These are phyloP conservation scores for Chelonus formosanus DNA, from an alignment of 2,888 invertebrate species.

Conservation along the genomic window DNA sequence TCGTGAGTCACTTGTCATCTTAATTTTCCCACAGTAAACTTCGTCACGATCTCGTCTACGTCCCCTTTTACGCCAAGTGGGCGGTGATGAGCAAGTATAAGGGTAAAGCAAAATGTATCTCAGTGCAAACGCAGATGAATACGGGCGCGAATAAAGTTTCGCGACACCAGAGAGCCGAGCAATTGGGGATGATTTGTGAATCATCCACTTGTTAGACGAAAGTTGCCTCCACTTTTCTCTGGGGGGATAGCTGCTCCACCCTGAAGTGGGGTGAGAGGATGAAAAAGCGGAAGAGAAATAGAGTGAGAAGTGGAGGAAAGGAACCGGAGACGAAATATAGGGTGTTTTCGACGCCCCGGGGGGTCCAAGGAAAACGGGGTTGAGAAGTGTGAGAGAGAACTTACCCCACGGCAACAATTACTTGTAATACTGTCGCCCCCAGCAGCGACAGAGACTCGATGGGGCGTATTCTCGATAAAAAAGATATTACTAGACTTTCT, in stretches of 20 bases:
- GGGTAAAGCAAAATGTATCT: conserved; percentile 25
- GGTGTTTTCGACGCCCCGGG: conserved; percentile 29
- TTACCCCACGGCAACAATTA: conserved; percentile 61
- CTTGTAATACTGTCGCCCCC: conserved; percentile 61
- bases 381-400: conserved; percentile 33
- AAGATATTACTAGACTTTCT: conserved; percentile 50
- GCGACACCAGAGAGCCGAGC: conserved; percentile 28
- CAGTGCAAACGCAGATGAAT: conserved; percentile 20
- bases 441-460: conserved; percentile 57
- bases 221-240: conserved; percentile 47
- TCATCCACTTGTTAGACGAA: conserved; percentile 62
- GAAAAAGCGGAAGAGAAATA: conserved; percentile 39
- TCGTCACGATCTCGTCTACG: conserved; percentile 29
- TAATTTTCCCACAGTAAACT: conserved; percentile 25
- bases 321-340: conserved; percentile 23
- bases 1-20: conserved; percentile 31
- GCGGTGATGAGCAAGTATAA: conserved; percentile 20
- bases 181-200: conserved; percentile 61
- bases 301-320: conserved; percentile 18
- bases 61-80: conserved; percentile 20
- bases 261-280: conserved; percentile 7
- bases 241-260: conserved; percentile 14
- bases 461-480: conserved; percentile 56
- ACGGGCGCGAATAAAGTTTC: conserved; percentile 38
- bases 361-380: conserved; percentile 19